Conservation (phyloP, 1,140 invertebrate genomes). For the Aphaenogaster rudis region DNA sequence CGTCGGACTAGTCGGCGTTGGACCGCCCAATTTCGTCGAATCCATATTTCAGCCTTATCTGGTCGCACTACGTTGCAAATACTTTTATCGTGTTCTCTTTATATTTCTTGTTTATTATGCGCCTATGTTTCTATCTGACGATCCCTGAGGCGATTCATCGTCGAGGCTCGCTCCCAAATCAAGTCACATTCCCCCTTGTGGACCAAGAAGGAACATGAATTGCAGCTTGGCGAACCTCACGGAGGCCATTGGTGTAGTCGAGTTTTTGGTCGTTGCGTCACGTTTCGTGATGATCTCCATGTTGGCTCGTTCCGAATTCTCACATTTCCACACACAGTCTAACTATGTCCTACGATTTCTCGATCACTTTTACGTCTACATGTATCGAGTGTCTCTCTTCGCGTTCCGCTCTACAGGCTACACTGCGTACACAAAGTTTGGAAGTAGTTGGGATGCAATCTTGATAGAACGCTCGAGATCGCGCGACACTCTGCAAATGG, state of each 20-base stretch:
- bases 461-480: constrained; percentile 62
- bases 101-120: constrained; percentile 13
- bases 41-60: constrained; percentile 75
- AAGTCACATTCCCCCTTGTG: constrained; percentile 74
- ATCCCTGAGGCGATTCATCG: constrained; percentile 75
- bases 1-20: constrained; percentile 73
- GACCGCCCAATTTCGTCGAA: constrained; percentile 79
- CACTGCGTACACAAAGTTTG: constrained; percentile 55
- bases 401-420: constrained; percentile 60
- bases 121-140: constrained; percentile 52
- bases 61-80: constrained; percentile 25
- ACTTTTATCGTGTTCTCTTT: constrained; percentile 29
- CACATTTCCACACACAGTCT: constrained; percentile 33
- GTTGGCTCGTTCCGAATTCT: constrained; percentile 25
- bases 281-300: constrained; percentile 65
- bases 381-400: constrained; percentile 16
- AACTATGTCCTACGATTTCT: constrained; percentile 33
- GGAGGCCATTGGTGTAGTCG: constrained; percentile 38
- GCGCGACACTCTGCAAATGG: constrained; percentile 70
- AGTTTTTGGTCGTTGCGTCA: constrained; percentile 35
- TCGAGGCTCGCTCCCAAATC: constrained; percentile 53
- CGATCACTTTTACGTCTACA: constrained; percentile 33
- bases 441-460: constrained; percentile 55
- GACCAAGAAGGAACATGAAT: constrained; percentile 78
- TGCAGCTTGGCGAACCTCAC: constrained; percentile 64